Base-by-base conservation (phyloP, 2,888 invertebrate species). In the Pheosia gnoma region DNA sequence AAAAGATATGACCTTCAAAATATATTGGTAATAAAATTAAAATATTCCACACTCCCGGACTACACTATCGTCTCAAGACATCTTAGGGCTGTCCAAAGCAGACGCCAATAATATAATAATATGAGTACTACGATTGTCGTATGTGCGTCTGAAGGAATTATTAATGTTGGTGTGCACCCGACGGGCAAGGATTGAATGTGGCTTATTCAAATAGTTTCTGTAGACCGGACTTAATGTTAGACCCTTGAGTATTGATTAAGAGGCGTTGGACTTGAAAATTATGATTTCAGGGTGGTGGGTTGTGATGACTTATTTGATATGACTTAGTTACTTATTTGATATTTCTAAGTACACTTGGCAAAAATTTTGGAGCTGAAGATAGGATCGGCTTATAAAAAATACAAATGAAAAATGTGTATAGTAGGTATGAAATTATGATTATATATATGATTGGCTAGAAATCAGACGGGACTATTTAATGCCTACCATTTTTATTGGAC, bases 91-190 rank as follows among this genome's bases (percentile, higher is more conserved):
- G 92, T 91, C 92, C 76, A 78, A 82, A 75, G 75, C 92, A 93
- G 90, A 88, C 83, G 70, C 79, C 85, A 82, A 84, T 88, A 89
- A 89, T 89, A 91, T 87, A 89, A 91, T 90, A 90, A 88, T 86
- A 86, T 84, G 83, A 84, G 82, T 76, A 75, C 82, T 89, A 88
- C 81, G 82, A 86, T 85, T 90, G 90, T 89, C 91, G 91, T 91
- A 89, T 91, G 91, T 90, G 90, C 82, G 90, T 90, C 91, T 89
- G 80, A 90, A 81, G 82, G 92, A 90, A 93, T 93, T 93, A 92
- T 91, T 93, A 87, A 93, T 89, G 91, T 88, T 72, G 70, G 74
- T 79, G 81, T 83, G 87, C 85, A 79, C 84, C 77, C 83, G 81
- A 75, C 79, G 77, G 75, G 67, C 61, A 60, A 66, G 62, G 73